Conservation (phyloP, 2,113 vertebrate species). For the Tachysurus vachellii region DNA sequence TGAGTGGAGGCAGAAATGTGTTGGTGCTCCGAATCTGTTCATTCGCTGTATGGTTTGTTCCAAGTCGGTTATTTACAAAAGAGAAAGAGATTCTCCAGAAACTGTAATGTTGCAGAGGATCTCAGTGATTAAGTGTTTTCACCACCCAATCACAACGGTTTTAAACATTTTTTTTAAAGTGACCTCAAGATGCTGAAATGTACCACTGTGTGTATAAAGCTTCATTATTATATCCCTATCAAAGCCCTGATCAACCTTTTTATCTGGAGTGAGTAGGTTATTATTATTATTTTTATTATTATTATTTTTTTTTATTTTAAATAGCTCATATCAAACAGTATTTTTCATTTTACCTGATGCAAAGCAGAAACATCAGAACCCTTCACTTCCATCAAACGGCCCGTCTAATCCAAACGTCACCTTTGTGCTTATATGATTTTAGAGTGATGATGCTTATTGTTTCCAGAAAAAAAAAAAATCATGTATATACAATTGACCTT, state of each 20-base stretch:
- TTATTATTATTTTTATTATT: neutral
- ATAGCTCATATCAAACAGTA: constrained; percentile 57
- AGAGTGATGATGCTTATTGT: constrained; percentile 58
- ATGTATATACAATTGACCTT: constrained; percentile 71
- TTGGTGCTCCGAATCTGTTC: constrained; percentile 34
- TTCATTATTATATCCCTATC: constrained; percentile 20
- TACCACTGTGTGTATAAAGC: constrained; percentile 46
- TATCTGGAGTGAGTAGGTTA: constrained; percentile 31
- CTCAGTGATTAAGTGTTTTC: neutral
- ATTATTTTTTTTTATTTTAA: constrained; percentile 50
- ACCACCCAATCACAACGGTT: neutral
- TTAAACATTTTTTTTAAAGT: constrained; percentile 21
- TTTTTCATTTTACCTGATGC: constrained; percentile 44
- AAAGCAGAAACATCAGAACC: constrained; percentile 57
- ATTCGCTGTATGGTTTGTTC: constrained; percentile 25
- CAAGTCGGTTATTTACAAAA: neutral
- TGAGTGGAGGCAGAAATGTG: constrained; percentile 45
- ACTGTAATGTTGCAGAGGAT: constrained; percentile 34
- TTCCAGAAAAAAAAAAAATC: constrained; percentile 62
- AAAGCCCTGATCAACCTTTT: constrained; percentile 11
- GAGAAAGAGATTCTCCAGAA: constrained; percentile 30
- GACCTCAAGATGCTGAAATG: constrained; percentile 43
- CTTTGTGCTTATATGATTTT: constrained; percentile 50
- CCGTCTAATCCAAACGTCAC: constrained; percentile 46
- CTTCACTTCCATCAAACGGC: constrained; percentile 51